Evolutionary conservation across 2,113 vertebrate species (phyloP).

Genomic region (Proterorhinus semilunaris): DNA sequence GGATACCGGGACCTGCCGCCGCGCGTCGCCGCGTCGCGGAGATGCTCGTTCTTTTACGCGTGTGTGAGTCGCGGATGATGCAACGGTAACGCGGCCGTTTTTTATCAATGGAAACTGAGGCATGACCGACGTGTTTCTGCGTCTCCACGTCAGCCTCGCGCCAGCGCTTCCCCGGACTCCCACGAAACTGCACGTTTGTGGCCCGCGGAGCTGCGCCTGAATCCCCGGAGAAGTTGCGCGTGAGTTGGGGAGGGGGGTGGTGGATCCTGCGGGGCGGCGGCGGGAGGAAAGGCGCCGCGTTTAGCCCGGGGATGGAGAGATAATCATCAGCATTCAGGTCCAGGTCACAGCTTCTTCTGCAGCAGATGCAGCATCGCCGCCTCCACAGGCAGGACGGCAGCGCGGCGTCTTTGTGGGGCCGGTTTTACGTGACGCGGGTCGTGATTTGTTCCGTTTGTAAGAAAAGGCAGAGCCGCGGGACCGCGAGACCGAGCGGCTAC

Average conservation of each 20-base stretch:
- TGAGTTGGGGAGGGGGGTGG: too few species aligned
- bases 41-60: neutral
- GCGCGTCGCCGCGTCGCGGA: neutral
- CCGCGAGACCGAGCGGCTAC: too few species aligned
- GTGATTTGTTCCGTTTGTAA: too few species aligned
- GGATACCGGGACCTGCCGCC: constrained; percentile 4
- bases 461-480: too few species aligned
- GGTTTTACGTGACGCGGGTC: too few species aligned
- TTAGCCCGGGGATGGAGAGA: neutral
- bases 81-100: constrained; percentile 21
- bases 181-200: too few species aligned
- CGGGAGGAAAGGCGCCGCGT: neutral
- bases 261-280: too few species aligned
- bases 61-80: constrained; percentile 13
- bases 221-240: neutral
- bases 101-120: constrained; percentile 7
- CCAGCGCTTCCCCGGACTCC: too few species aligned
- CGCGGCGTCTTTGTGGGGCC: neutral
- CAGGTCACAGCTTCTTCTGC: neutral
- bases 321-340: constrained; percentile 6
- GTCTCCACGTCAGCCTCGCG: too few species aligned
- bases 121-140: neutral
- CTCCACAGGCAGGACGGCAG: too few species aligned
- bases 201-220: too few species aligned
- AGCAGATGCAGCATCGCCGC: neutral